phyloP scores from a whole-genome alignment of 2,888 invertebrate species.

The Trachelus tabidus region DNA sequence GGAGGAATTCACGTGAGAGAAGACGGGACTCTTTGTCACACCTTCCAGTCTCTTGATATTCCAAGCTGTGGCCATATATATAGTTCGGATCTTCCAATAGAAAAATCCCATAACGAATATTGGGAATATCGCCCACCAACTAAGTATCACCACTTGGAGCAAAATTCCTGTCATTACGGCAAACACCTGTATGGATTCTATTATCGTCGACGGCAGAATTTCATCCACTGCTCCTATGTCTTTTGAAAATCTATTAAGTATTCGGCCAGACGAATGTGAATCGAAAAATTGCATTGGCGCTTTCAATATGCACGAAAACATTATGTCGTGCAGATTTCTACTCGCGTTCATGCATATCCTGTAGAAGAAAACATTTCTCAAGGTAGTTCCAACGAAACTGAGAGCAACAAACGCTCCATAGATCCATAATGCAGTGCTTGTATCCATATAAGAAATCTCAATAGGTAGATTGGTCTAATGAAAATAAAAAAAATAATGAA shows the following conservation, averaged over 20 bases:
- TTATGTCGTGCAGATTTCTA: constrained; percentile 78
- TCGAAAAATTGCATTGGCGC: constrained; percentile 88
- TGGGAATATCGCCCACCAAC: constrained; percentile 76
- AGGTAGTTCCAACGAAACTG: constrained; percentile 73
- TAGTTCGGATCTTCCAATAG: constrained; percentile 73
- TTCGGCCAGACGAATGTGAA: constrained; percentile 83
- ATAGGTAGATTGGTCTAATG: not conserved
- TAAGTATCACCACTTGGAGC: constrained; percentile 77
- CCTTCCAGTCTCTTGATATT: constrained; percentile 77
- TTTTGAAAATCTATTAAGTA: constrained; percentile 87
- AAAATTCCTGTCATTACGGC: constrained; percentile 80
- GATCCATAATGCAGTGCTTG: constrained; percentile 60
- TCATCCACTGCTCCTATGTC: constrained; percentile 86
- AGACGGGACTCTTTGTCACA: constrained; percentile 82
- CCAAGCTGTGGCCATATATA: constrained; percentile 79
- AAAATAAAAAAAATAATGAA: not conserved
- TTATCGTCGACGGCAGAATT: constrained; percentile 73
- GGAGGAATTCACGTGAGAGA: constrained; percentile 89
- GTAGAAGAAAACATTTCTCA: constrained; percentile 78
- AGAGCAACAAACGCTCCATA: constrained; percentile 72
- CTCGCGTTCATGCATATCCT: constrained; percentile 82
- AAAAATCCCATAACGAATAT: constrained; percentile 72
- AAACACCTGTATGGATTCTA: constrained; percentile 75
- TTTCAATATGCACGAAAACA: constrained; percentile 80
- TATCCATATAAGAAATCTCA: constrained; percentile 21